phyloP scores from a whole-genome alignment of 2,888 invertebrate genomes.

The Limenitis camilla region DNA sequence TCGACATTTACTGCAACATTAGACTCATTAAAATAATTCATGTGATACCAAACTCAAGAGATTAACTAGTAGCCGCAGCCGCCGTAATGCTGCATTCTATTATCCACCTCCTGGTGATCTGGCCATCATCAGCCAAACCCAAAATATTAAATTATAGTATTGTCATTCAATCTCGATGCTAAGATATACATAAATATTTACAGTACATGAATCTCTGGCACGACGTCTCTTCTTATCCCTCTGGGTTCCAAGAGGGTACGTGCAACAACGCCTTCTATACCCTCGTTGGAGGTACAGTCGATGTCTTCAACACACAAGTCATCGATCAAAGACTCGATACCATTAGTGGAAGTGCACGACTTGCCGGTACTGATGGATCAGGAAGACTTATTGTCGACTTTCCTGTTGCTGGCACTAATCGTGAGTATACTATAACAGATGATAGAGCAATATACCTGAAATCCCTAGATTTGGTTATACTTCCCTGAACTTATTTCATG shows the following conservation, averaged over 20 bases:
- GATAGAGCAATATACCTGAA: too few relatives aligned
- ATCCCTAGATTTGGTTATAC: too few relatives aligned
- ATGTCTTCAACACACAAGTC: slow-evolving; percentile 39
- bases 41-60: too few relatives aligned
- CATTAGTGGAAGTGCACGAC: slow-evolving; percentile 39
- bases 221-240: slow-evolving; percentile 44
- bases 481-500: too few relatives aligned
- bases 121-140: too few relatives aligned
- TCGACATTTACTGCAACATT: neutral
- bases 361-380: slow-evolving; percentile 62
- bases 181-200: slow-evolving; percentile 5
- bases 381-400: slow-evolving; percentile 78
- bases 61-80: too few relatives aligned
- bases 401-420: slow-evolving; percentile 65
- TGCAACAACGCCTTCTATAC: slow-evolving; percentile 46
- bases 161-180: neutral
- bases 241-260: slow-evolving; percentile 40
- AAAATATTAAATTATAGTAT: too few relatives aligned
- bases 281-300: slow-evolving; percentile 27
- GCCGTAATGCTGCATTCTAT: too few relatives aligned
- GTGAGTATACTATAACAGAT: too few relatives aligned
- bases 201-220: slow-evolving; percentile 50
- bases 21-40: too few relatives aligned
- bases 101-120: too few relatives aligned
- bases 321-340: slow-evolving; percentile 37